phyloP scores from a whole-genome alignment of 2,797 vertebrate species.

The Crenuchus spilurus region DNA sequence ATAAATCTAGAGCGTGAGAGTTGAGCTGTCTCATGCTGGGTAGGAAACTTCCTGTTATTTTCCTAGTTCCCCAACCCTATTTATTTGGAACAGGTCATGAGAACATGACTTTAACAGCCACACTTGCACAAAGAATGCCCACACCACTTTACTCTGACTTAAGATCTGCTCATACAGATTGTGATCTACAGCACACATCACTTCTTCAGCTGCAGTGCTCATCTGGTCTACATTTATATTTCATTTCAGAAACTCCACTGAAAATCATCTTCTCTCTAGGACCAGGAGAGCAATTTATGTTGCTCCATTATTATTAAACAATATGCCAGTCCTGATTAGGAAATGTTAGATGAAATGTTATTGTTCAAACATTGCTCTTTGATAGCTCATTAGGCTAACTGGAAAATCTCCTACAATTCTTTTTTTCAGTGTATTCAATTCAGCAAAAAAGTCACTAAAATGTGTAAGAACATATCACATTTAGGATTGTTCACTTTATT shows the following conservation, averaged over 20 bases:
- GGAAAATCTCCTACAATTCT: too few species aligned
- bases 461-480: too few species aligned
- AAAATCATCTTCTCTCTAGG: too few species aligned
- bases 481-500: too few species aligned
- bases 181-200: background rate
- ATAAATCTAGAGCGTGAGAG: slow-evolving; percentile 31
- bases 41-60: slow-evolving; percentile 20
- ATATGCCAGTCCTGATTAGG: too few species aligned
- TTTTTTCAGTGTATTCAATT: too few species aligned
- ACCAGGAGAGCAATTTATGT: too few species aligned
- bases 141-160: background rate
- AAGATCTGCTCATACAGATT: background rate
- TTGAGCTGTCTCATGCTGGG: background rate
- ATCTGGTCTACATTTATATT: background rate
- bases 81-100: background rate
- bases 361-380: too few species aligned
- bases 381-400: too few species aligned
- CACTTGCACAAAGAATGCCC: background rate
- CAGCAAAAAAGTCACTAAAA: too few species aligned
- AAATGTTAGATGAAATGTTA: too few species aligned
- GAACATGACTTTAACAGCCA: background rate
- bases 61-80: background rate
- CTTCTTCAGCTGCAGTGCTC: background rate
- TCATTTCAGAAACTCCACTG: background rate
- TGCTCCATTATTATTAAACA: too few species aligned